Conservation (phyloP, 2,797 vertebrate species). For the Bucorvus abyssinicus region DNA sequence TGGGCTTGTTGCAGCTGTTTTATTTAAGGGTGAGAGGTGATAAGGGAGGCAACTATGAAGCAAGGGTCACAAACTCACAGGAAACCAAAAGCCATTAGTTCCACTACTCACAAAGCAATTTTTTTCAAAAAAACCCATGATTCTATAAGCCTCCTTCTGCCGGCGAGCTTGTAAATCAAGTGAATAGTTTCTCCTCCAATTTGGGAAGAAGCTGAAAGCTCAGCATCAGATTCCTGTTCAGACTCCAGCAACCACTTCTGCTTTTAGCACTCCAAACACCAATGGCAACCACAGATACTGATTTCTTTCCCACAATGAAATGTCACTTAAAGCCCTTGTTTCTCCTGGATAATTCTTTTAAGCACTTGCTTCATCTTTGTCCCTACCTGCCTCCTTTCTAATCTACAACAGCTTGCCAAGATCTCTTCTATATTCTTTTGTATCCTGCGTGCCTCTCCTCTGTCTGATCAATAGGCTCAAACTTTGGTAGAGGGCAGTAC, state of each 20-base stretch:
- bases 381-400: not conserved
- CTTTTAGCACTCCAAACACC: not conserved
- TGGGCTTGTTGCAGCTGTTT: not conserved
- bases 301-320: not conserved
- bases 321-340: conserved; percentile 6
- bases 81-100: not conserved
- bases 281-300: not conserved
- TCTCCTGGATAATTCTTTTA: not conserved
- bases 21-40: not conserved
- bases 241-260: conserved; percentile 45
- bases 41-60: not conserved
- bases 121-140: not conserved
- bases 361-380: not conserved
- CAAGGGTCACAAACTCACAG: not conserved
- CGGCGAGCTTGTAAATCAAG: not conserved
- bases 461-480: not conserved
- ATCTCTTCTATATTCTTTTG: not conserved
- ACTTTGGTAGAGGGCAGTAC: not conserved
- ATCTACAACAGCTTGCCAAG: not conserved
- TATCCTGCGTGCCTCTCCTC: not conserved
- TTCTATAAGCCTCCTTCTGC: not conserved
- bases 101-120: not conserved
- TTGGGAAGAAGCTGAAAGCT: conserved; percentile 16
- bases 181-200: not conserved
- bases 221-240: conserved; percentile 19